phyloP scores from a whole-genome alignment of 2,888 invertebrate genomes.

The Cheilosia impressa region DNA sequence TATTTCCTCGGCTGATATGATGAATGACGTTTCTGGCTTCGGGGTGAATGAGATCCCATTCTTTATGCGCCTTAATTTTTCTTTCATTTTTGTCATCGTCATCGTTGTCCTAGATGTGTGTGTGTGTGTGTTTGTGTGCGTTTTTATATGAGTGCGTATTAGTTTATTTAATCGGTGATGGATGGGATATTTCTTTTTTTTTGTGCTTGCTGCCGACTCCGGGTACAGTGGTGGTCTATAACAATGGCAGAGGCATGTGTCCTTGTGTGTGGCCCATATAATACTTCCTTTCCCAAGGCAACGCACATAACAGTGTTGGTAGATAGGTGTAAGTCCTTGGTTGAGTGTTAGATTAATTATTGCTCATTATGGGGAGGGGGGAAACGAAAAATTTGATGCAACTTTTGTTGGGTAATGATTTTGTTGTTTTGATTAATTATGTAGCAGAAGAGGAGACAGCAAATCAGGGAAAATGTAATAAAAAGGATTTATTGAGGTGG shows the following conservation, averaged over 20 bases:
- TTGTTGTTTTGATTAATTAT: constrained; percentile 66
- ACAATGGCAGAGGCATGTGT: constrained; percentile 36
- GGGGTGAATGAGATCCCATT: constrained; percentile 68
- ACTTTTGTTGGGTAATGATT: constrained; percentile 54
- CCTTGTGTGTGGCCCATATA: constrained; percentile 18
- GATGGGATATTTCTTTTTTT: constrained; percentile 39
- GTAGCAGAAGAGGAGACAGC: constrained; percentile 23
- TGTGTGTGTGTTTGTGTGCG: constrained; percentile 16
- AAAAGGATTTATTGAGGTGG: constrained; percentile 43
- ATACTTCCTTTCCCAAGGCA: neutral
- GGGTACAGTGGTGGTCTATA: constrained; percentile 36
- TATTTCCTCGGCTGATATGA: constrained; percentile 65
- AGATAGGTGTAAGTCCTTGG: constrained; percentile 25
- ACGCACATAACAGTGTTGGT: neutral
- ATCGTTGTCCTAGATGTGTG: constrained; percentile 38
- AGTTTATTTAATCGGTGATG: constrained; percentile 73
- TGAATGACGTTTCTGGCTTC: constrained; percentile 63
- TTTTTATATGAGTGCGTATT: constrained; percentile 34
- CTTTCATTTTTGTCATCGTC: constrained; percentile 62
- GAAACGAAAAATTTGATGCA: constrained; percentile 45
- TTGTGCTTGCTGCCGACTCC: constrained; percentile 34
- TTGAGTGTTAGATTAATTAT: constrained; percentile 65
- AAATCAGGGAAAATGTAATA: constrained; percentile 46
- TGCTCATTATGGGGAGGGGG: constrained; percentile 53
- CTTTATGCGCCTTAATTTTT: constrained; percentile 71